Conservation (phyloP, 2,113 vertebrate species). For the Lagopus muta region DNA sequence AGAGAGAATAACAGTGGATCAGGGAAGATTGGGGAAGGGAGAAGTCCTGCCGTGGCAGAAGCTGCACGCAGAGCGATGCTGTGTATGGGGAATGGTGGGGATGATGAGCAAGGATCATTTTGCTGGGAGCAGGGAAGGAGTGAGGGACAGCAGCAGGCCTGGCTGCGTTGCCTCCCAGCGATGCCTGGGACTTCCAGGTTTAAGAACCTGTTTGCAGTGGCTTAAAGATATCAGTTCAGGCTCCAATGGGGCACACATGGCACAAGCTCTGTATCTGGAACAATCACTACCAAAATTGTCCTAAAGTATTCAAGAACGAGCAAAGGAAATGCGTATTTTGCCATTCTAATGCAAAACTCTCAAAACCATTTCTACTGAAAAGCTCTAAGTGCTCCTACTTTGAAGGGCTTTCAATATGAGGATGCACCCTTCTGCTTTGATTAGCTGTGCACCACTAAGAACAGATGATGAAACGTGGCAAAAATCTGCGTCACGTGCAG, state of each 20-base stretch:
- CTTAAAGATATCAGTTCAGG: background rate
- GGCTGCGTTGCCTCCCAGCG: background rate
- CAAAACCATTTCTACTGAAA: background rate
- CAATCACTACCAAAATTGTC: background rate
- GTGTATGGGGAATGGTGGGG: background rate
- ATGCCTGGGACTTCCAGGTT: background rate
- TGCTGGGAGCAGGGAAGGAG: conserved; percentile 25
- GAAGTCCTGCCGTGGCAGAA: background rate
- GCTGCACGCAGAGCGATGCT: background rate
- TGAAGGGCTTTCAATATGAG: background rate
- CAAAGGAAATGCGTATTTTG: background rate
- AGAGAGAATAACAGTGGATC: fast-evolving
- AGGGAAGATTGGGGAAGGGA: background rate
- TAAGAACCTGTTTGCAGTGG: background rate
- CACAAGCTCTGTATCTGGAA: background rate
- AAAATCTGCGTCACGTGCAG: background rate
- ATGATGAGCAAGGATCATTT: background rate
- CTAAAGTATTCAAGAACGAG: background rate
- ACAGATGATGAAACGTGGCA: background rate
- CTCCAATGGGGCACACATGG: background rate
- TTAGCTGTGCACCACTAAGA: background rate
- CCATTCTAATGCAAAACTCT: background rate
- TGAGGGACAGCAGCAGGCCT: background rate
- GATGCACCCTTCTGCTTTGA: background rate
- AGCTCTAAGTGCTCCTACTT: background rate